Evolutionary conservation across 2,888 invertebrate species (phyloP), one percentile per base, ranked within the genome.

Genomic region (Hypolimnas misippus): DNA sequence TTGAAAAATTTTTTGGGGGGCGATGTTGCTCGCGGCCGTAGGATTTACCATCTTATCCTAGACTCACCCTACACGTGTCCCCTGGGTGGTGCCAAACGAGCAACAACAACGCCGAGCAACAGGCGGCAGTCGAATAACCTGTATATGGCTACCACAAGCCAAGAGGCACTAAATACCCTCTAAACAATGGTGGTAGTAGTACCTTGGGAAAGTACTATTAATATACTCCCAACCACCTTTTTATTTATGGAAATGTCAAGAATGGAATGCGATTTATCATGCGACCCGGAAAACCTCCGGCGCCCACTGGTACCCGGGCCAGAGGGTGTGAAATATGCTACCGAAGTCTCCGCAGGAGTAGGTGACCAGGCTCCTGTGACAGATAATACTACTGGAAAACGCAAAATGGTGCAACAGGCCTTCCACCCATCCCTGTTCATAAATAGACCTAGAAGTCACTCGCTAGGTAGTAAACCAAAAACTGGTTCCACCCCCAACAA

Each of bases 241-340:
- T 25, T 55, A 12, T 35, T 35, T 12, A 35, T 35, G 10, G 6
- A 35, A 35, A 35, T 35, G 4, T 35, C 35, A 35, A 12, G 6
- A 2, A 35, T 8, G 12, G 35, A 35, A 35, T 35, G 35, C 12
- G 35, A 35, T 3, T 12, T 44, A 14, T 55, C 54, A 55, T 55
- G 54, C 56, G 29, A 56, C 35, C 44, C 46, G 21, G 35, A 46
- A 21, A 49, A 55, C 44, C 25, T 21, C 16, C 31, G 44, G 42
- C 44, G 42, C 55, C 17, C n/a, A 29, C 31, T 42, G 40, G 31
- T 55, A 57, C 33, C 46, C 35, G 35, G 35, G 35, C 35, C 35
- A 35, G 35, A 35, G 16, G 21, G 49, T 31, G 35, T 53, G 38
- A 53, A 53, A 38, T 53, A 12, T 53, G 53, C 19, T 57, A 57